Evolutionary conservation across 2,797 vertebrate genomes (phyloP), one percentile per base, ranked within the genome.

Genomic region (Garrulus glandarius): DNA sequence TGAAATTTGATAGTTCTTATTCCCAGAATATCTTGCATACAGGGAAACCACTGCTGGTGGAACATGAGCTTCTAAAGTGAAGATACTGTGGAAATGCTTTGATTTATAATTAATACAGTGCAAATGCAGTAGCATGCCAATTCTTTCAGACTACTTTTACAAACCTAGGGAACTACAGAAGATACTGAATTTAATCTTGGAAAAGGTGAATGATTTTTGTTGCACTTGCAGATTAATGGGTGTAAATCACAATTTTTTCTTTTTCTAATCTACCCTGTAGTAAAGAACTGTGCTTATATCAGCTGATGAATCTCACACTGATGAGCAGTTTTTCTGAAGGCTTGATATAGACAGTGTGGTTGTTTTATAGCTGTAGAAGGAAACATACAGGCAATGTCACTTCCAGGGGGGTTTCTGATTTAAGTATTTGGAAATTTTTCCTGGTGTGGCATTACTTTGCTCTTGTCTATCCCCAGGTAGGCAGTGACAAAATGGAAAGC

Each of bases 71-170:
- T 55, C 71, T 86, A 43, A 56, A 68, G 41, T 32, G 29, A 50
- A 81, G 46, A 47, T 47, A 15, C 46, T 34, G 7, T 47, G 53
- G 55, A 75, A 90, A 18, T 37, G 46, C 93, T 92, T 94, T 95
- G 87, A 89, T 94, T 92, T 78, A 87, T 94, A 89, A 88, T 95
- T 87, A 68, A 89, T 84, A 36, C n/a, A 57, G 19, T 60, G 39
- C 37, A 72, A 80, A 21, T 52, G 41, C 63, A 83, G 22, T 22
- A 57, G 71, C 43, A 39, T 69, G n/a, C 36, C 55, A 59, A 18
- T 71, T 47, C 67, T 69, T 94, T 60, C 36, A 72, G 56, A 19
- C 20, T 65, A 3, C 37, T 83, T 79, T 44, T 50, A 50, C n/a
- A 70, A 60, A 77, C n/a, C 36, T 82, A 41, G 52, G n/a, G 47